phyloP scores from a whole-genome alignment of 2,797 vertebrate species.

The Intellagama lesueurii region DNA sequence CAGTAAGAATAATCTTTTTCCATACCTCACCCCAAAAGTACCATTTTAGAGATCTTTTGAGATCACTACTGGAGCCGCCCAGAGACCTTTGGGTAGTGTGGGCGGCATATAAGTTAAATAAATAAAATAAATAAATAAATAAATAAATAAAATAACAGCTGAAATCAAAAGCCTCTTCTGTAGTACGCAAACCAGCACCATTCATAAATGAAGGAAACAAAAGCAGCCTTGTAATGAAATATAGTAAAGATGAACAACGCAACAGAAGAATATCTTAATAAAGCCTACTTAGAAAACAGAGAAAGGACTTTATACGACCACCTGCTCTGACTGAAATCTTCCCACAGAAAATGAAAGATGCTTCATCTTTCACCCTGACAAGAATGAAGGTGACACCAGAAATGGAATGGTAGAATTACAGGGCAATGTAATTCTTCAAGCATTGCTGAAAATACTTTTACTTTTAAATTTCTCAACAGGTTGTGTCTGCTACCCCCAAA shows the following conservation, averaged over 20 bases:
- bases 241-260: not conserved
- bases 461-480: slow-evolving; percentile 16
- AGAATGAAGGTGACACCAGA: slow-evolving; percentile 18
- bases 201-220: slow-evolving; percentile 8
- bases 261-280: slow-evolving; percentile 16
- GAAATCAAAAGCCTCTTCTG: slow-evolving; percentile 1
- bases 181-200: not conserved
- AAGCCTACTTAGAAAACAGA: slow-evolving; percentile 1
- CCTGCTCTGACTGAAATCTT: slow-evolving; percentile 31
- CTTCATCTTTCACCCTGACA: slow-evolving; percentile 16
- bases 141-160: not conserved
- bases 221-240: not conserved
- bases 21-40: not conserved
- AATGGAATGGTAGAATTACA: slow-evolving; percentile 9
- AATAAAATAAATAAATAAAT: too few species aligned
- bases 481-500: not conserved
- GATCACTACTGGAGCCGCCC: too few species aligned
- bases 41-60: not conserved
- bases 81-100: too few species aligned
- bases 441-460: slow-evolving; percentile 8
- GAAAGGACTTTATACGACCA: slow-evolving; percentile 30
- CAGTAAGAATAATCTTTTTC: not conserved
- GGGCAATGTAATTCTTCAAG: slow-evolving; percentile 12
- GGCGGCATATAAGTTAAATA: too few species aligned
- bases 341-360: not conserved